Conservation (phyloP, 2,888 invertebrate genomes). For the Asteroscopus sphinx region DNA sequence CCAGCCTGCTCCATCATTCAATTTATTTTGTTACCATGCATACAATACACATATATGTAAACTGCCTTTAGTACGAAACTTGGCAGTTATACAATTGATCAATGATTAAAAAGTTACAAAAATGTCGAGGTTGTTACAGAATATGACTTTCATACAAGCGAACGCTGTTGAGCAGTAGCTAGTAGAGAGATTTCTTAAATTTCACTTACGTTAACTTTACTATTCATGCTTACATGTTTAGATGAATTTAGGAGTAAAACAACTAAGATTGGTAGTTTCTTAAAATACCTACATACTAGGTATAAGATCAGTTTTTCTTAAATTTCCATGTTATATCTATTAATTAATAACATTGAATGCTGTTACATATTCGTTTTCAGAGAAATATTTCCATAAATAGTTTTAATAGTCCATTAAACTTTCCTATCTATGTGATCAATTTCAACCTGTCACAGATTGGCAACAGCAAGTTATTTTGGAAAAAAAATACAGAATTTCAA, state of each 20-base stretch:
- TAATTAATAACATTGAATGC: no score
- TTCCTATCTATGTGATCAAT: slow-evolving; percentile 39
- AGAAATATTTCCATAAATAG: slow-evolving; percentile 24
- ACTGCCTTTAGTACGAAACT: slow-evolving; percentile 27
- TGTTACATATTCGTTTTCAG: slow-evolving; percentile 18
- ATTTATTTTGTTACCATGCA: slow-evolving; percentile 36
- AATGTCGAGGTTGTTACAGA: slow-evolving; percentile 28
- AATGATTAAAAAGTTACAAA: slow-evolving; percentile 29
- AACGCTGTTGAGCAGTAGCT: neutral
- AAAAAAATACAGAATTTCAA: slow-evolving; percentile 1
- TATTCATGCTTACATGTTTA: slow-evolving; percentile 3
- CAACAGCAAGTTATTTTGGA: slow-evolving; percentile 1
- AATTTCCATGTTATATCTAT: no score
- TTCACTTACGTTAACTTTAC: slow-evolving; percentile 31
- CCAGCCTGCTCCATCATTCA: slow-evolving; percentile 18
- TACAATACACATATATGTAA: slow-evolving; percentile 27
- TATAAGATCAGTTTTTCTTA: no score
- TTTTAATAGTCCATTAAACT: slow-evolving; percentile 16
- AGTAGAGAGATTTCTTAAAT: slow-evolving; percentile 24
- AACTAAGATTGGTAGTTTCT: no score
- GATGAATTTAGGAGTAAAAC: no score
- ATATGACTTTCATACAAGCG: slow-evolving; percentile 19
- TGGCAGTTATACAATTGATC: slow-evolving; percentile 37
- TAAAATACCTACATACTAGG: no score
- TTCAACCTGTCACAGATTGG: slow-evolving; percentile 26